Evolutionary conservation across 2,113 vertebrate species (phyloP).

Genomic region (Fulmarus glacialis): DNA sequence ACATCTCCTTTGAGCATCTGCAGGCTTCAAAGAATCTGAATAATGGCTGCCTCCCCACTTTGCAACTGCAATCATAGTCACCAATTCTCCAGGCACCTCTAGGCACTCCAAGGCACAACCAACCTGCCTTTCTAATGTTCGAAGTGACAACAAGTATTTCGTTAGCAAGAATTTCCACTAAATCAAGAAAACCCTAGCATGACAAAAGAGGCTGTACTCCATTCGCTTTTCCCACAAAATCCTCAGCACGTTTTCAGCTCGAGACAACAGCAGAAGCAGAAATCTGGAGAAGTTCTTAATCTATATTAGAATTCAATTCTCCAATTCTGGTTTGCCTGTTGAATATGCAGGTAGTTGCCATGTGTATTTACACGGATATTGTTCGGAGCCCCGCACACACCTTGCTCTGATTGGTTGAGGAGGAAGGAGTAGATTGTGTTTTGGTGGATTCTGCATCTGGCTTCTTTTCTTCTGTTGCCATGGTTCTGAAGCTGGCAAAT

Average conservation of each 20-base stretch:
- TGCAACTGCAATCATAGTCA: not conserved
- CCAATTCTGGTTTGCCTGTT: not conserved
- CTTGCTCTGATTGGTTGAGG: slow-evolving; percentile 95
- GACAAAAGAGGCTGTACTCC: not conserved
- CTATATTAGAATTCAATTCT: not conserved
- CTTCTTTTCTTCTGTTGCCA: slow-evolving; percentile 99
- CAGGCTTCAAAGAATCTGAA: not conserved
- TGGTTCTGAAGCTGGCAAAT: slow-evolving; percentile 70
- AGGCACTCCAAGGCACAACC: not conserved
- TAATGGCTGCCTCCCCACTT: not conserved
- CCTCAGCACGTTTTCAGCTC: not conserved
- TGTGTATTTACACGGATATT: not conserved
- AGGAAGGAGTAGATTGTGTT: slow-evolving; percentile 90
- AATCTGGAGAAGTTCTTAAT: not conserved
- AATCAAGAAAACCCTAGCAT: not conserved
- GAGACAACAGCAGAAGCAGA: not conserved
- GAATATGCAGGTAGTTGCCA: not conserved
- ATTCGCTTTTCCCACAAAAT: not conserved
- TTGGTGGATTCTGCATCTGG: slow-evolving; percentile 93
- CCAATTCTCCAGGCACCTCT: not conserved
- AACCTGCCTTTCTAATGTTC: not conserved
- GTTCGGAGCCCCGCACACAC: slow-evolving; percentile 61
- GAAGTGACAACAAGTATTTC: not conserved
- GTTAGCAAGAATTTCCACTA: not conserved
- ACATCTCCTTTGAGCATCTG: not conserved